Conservation (phyloP, 2,113 vertebrate species). For the Dunckerocampus dactyliophorus region DNA sequence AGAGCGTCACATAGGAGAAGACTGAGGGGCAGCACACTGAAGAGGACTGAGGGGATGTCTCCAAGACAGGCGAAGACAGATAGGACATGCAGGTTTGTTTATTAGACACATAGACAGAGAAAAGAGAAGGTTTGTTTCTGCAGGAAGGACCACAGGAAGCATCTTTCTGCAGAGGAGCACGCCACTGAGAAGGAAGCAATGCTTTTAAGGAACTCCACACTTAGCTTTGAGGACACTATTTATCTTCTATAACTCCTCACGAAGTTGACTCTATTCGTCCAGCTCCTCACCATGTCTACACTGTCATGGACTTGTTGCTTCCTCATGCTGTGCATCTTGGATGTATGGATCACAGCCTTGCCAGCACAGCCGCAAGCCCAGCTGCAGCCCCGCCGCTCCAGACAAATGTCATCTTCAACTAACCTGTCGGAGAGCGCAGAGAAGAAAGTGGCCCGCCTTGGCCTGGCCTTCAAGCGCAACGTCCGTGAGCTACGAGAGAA, state of each 20-base stretch:
- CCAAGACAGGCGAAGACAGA: conserved; percentile 8
- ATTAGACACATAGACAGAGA: background rate
- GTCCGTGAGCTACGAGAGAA: conserved; percentile 85
- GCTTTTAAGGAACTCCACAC: conserved; percentile 54
- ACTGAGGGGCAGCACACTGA: conserved; percentile 38
- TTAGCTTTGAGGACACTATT: conserved; percentile 14
- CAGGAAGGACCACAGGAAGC: conserved; percentile 10
- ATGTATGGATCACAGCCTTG: conserved; percentile 43
- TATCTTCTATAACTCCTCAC: background rate
- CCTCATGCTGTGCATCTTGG: conserved; percentile 50
- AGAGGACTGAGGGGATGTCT: conserved; percentile 32
- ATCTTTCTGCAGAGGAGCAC: conserved; percentile 22
- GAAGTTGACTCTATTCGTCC: background rate
- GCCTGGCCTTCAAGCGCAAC: conserved; percentile 84
- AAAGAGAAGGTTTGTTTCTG: conserved; percentile 22
- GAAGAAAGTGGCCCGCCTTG: conserved; percentile 86
- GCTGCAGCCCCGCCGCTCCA: conserved; percentile 41
- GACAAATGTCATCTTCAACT: conserved; percentile 45
- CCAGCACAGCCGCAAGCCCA: conserved; percentile 35
- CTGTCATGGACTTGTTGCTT: conserved; percentile 51
- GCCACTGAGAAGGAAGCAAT: conserved; percentile 37
- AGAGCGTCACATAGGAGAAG: conserved; percentile 53
- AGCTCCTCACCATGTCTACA: conserved; percentile 48
- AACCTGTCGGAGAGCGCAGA: conserved; percentile 75
- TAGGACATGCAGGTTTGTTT: conserved; percentile 25